Evolutionary conservation across 2,797 vertebrate species (phyloP).

Genomic region (Podargus strigoides): DNA sequence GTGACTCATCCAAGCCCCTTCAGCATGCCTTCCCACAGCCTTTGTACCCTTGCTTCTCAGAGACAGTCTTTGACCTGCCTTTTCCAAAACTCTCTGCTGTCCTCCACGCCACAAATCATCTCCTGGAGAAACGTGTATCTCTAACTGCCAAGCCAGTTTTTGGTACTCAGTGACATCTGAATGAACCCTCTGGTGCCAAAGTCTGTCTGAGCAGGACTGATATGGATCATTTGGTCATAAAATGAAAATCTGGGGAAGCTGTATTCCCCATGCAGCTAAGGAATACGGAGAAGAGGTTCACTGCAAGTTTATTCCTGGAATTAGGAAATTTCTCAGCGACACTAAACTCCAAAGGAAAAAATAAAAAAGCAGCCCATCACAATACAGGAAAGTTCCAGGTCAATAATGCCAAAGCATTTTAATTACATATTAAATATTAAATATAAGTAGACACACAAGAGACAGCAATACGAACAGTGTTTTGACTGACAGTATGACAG

Average conservation of each 20-base stretch:
- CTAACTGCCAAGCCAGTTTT: not conserved
- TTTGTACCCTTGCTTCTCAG: not conserved
- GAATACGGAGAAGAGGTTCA: not conserved
- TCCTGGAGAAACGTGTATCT: not conserved
- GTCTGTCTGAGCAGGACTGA: not conserved
- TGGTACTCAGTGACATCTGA: not conserved
- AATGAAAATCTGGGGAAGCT: not conserved
- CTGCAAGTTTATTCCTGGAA: not conserved
- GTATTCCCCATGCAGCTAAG: not conserved
- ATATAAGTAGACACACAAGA: not conserved
- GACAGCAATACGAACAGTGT: not conserved
- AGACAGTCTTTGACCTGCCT: fast-evolving
- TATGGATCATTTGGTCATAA: not conserved
- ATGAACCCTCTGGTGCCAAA: not conserved
- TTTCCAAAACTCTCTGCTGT: not conserved
- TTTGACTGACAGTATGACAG: not conserved
- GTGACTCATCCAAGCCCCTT: not conserved
- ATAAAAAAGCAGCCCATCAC: not conserved
- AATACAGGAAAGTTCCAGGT: not conserved
- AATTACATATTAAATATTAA: not conserved
- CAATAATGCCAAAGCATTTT: not conserved
- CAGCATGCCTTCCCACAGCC: not conserved
- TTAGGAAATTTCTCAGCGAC: not conserved
- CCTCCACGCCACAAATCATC: not conserved
- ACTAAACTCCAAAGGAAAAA: not conserved